Base-by-base conservation (phyloP, 2,888 invertebrate genomes). In the Caenorhabditis angaria region DNA sequence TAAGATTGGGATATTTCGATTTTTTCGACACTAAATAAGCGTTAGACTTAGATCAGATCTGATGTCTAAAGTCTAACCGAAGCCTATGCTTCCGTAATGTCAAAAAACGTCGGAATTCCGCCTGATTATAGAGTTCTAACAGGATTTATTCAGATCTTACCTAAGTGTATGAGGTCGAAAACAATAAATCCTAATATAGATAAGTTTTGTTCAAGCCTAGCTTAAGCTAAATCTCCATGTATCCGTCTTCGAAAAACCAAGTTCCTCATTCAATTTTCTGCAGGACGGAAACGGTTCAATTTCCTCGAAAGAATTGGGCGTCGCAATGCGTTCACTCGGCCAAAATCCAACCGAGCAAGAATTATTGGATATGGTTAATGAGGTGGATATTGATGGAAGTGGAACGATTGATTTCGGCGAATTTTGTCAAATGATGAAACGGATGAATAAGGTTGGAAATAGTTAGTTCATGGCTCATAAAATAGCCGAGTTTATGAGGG, bases 291-390 rank as follows among this genome's bases (percentile, higher is more conserved):
- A 87, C 61, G 88, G 88, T 24, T 84, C 85, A 1, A 88, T 88
- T 57, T 84, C 86, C 5, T 84, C 85, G 12, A 88, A 88, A 74
- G 88, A 88, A 80, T 76, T 88, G 75, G 88, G 88, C 27, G 87
- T 88, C 32, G 88, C 88, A 5, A 88, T 88, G 88, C 82, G 88
- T 27, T 83, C 87, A 6, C 78, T 88, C n/a, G 88, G 88, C 2
- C 88, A 88, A 75, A 88, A 88, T 69, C 88, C 88, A 25, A 88
- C 88, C 3, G 88, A 88, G 63, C 88, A 88, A 73, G 87, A 87
- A 66, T 80, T 87, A 10, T 76, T 87, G 27, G 87, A 87, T 61
- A 87, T 87, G 86, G 85, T 87, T 69, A 87, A 87, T 68, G 87
- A 87, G 69, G 86, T 87, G n/a, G 87, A 87, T 68, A 85, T 87